A percentile compares a stretch with the other conserved stretches of the same genome.
Evolutionary conservation across 2,113 vertebrate genomes (phyloP).

Genomic region (Eulacestoma nigropectus): DNA sequence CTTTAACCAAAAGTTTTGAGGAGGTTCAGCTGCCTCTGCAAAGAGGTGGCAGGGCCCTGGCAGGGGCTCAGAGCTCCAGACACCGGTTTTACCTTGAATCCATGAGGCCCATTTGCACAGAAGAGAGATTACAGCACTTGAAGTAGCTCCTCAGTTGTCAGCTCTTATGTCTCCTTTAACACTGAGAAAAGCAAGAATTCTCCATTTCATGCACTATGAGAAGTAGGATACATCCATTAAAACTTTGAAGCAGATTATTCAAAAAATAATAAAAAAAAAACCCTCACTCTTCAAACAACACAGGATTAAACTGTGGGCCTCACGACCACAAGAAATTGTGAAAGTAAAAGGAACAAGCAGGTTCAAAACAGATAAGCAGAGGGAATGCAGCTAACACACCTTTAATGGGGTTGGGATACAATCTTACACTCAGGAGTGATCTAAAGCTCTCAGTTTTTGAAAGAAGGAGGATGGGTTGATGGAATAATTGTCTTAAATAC

Average conservation of each 20-base stretch:
- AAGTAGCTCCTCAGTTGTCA: background rate
- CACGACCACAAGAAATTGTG: background rate
- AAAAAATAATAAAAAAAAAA: background rate
- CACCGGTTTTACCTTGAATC: rapidly evolving
- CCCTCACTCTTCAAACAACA: background rate
- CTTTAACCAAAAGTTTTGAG: background rate
- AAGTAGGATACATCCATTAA: background rate
- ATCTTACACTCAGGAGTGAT: background rate
- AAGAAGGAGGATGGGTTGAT: background rate
- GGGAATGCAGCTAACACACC: background rate
- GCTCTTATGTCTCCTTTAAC: background rate
- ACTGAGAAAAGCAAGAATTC: background rate
- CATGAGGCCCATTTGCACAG: background rate
- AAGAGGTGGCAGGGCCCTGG: background rate
- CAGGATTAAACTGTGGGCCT: background rate
- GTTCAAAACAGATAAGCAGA: background rate
- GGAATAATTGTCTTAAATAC: background rate
- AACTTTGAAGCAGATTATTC: background rate
- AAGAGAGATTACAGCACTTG: background rate
- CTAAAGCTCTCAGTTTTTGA: background rate
- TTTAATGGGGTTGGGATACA: background rate
- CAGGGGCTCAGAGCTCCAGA: background rate
- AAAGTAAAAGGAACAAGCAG: background rate
- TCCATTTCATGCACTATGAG: background rate
- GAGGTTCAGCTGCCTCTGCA: background rate